Evolutionary conservation across 1,140 invertebrate genomes (phyloP), one percentile per base, ranked within the genome.

Genomic region (Hycleus phaleratus): DNA sequence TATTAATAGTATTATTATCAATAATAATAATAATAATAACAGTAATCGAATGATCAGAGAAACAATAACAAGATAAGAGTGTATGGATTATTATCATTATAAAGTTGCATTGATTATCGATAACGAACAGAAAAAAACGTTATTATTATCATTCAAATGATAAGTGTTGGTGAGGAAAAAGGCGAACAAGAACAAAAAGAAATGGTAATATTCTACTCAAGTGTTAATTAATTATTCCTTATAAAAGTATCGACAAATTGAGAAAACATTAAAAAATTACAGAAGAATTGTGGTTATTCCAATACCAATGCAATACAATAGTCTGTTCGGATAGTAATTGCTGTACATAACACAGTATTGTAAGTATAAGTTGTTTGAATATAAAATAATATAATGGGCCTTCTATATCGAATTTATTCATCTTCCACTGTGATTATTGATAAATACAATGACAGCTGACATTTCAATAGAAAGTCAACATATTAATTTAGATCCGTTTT

Each of bases 401-500:
- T 25, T 42, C 38, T 18, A 18, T 18, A 18, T 18, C 18, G 18
- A 18, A 18, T 18, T 18, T 18, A 18, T 18, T 18, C 18, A 18
- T 18, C 18, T 18, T 18, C 18, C 18, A 18, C 18, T 18, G 18
- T 18, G 18, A 18, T 18, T 18, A 18, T 18, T 18, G 18, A 18
- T 18, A 18, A 18, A 18, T 18, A 55, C 58, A 56, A 46, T 60
- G 53, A 58, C 48, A 58, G 47, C 47, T 66, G 61, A 66, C 61
- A 66, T 66, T 66, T 63, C 53, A 63, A 49, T 66, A 66, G 64
- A 66, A 66, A 66, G 64, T 60, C 56, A 49, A 61, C 55, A 46
- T 42, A 8, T 62, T 60, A 55, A 53, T 56, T 65, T 58, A 65
- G 55, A 59, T 63, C 61, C 58, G 61, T 63, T 66, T 66, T 66